These are phyloP conservation scores for Himalopsyche kuldschensis DNA, from an alignment of 2,888 invertebrate species.

Conservation along the genomic window DNA sequence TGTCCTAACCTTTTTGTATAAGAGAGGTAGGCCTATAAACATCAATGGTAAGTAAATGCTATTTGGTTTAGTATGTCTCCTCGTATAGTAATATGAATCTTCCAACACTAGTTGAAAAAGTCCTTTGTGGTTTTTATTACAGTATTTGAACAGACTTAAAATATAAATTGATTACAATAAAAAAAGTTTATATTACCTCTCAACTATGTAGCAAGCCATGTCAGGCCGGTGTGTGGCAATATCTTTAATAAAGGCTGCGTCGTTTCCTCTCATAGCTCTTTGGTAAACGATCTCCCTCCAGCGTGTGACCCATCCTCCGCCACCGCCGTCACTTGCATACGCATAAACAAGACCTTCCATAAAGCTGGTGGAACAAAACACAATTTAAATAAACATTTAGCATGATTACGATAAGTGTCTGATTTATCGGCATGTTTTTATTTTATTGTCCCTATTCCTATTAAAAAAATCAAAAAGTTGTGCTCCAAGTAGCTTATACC, in stretches of 20 bases:
- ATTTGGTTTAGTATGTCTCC: too few species aligned
- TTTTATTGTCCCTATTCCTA: too few species aligned
- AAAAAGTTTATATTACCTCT: slow-evolving; percentile 44
- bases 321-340: slow-evolving; percentile 46
- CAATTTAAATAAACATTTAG: not conserved
- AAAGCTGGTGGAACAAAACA: slow-evolving; percentile 33
- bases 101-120: too few species aligned
- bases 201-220: slow-evolving; percentile 50
- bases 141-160: not conserved
- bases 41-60: too few species aligned
- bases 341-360: slow-evolving; percentile 56
- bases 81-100: too few species aligned
- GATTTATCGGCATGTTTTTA: too few species aligned
- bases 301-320: slow-evolving; percentile 53
- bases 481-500: too few species aligned
- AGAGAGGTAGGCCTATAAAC: too few species aligned
- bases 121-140: too few species aligned
- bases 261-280: slow-evolving; percentile 49
- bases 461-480: too few species aligned
- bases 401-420: too few species aligned
- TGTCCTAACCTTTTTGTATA: too few species aligned
- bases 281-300: slow-evolving; percentile 57
- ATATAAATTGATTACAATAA: not conserved
- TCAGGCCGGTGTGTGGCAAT: slow-evolving; percentile 55
- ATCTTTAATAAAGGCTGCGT: slow-evolving; percentile 55